Evolutionary conservation across 2,113 vertebrate species (phyloP).

Genomic region (Ictalurus furcatus): DNA sequence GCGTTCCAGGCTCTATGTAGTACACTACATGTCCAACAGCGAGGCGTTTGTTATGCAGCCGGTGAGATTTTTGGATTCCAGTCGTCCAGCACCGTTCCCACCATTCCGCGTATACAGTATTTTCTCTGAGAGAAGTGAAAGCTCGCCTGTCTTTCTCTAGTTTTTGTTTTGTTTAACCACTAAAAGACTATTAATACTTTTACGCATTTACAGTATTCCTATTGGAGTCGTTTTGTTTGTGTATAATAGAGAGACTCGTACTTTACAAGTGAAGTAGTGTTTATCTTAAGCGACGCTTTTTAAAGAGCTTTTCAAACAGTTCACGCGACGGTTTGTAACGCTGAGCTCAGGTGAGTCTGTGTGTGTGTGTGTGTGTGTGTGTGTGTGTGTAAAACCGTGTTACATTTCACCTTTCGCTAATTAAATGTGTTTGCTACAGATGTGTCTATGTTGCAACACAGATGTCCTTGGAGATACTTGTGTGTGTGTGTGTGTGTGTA

Average conservation of each 20-base stretch:
- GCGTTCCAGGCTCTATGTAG: not conserved
- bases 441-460: not conserved
- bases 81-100: conserved; percentile 34
- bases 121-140: conserved; percentile 28
- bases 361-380: not conserved
- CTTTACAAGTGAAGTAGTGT: not conserved
- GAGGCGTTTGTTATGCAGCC: not conserved
- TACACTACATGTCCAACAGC: not conserved
- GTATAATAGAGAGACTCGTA: not conserved
- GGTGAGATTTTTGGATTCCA: conserved; percentile 15
- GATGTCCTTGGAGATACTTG: not conserved
- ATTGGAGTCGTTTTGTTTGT: not conserved
- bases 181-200: not conserved
- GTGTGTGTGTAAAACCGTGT: not conserved
- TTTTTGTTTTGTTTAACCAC: not conserved
- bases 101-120: conserved; percentile 43
- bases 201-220: not conserved
- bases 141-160: not conserved
- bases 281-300: not conserved
- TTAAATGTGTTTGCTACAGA: not conserved
- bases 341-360: conserved; percentile 5
- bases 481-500: too few relatives aligned
- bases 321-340: not conserved
- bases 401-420: not conserved
- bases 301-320: not conserved